Conservation (phyloP, 2,113 vertebrate species). For the Australoheros scitulus region DNA sequence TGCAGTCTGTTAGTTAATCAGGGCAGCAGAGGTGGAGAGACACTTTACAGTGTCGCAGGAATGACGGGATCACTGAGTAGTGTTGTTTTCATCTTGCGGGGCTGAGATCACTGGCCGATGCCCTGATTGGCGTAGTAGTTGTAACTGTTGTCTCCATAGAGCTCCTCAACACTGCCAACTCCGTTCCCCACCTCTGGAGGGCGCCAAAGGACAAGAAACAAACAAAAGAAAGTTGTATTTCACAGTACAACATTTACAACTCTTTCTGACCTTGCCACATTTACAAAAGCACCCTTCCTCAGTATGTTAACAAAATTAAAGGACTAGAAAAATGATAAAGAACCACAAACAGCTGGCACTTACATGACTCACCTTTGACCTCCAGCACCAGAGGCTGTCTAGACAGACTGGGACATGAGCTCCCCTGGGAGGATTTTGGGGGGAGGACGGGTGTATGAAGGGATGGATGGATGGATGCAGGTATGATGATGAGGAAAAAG, state of each 20-base stretch:
- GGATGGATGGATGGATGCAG: conserved; percentile 38
- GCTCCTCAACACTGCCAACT: conserved; percentile 83
- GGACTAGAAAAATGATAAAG: background rate
- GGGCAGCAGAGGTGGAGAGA: conserved; percentile 11
- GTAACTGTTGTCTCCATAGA: conserved; percentile 85
- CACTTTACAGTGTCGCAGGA: background rate
- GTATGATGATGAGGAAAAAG: conserved; percentile 8
- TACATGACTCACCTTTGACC: conserved; percentile 64
- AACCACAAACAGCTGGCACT: background rate
- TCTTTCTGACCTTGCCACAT: background rate
- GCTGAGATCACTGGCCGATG: conserved; percentile 67
- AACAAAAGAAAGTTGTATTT: background rate
- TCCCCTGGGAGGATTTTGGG: conserved; percentile 33
- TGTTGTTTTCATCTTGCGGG: background rate
- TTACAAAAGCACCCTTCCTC: background rate
- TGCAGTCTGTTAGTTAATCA: conserved; percentile 25
- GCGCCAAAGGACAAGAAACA: conserved; percentile 15
- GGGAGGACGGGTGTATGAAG: conserved; percentile 31
- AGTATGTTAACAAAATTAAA: background rate
- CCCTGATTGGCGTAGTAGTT: conserved; percentile 84
- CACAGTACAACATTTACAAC: background rate
- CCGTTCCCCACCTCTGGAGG: conserved; percentile 90
- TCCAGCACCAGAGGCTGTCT: conserved; percentile 46
- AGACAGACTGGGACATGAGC: conserved; percentile 48
- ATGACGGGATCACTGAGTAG: background rate